Base-by-base conservation (phyloP, 2,888 invertebrate genomes). In the Epinotia brunnichana region DNA sequence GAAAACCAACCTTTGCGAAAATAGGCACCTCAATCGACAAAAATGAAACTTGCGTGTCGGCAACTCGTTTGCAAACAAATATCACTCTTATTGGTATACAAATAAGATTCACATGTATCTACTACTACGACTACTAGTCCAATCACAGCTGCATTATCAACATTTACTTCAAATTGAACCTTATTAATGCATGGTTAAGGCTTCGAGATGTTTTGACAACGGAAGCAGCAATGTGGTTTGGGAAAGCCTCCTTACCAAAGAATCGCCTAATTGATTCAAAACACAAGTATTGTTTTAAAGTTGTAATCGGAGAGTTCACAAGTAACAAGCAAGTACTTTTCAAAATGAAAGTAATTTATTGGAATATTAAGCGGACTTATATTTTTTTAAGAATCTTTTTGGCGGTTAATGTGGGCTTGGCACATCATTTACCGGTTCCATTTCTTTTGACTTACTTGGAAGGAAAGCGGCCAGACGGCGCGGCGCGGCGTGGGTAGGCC, bases 261-360 rank as follows among this genome's bases (percentile, higher is more conserved):
- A 54, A 21, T 54, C 17, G 64, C 54, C 54, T 64, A 64, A 64
- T 64, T 64, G 64, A 64, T 64, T 64, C 54, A 64, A 64, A 64
- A 54, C 53, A 64, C 64, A 64, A 64, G 64, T 54, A 39, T 59
- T 59, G 59, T 59, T 59, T 17, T 39, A 59, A 59, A 59, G 11
- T 59, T 35, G 59, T 59, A 59, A 59, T 59, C 59, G 59, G 39
- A 59, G 59, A 39, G 35, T 59, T 59, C 35, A 17, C 17, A 17
- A 59, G 35, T 59, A 59, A 0, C 35, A 39, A 35, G 59, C 59
- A 24, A 24, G 21, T 24, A 24, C 21, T 39, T 59, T 17, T 1
- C 35, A 59, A 35, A 39, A 11, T 39, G 35, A 7, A n/a, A n/a
- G 59, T 39, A 59, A 48, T 44, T 15, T 44, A 3, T 48, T 48